A percentile compares a stretch with the other conserved stretches of the same genome.
Evolutionary conservation across 2,888 invertebrate genomes (phyloP).

Genomic region (Drosophila ustulata): DNA sequence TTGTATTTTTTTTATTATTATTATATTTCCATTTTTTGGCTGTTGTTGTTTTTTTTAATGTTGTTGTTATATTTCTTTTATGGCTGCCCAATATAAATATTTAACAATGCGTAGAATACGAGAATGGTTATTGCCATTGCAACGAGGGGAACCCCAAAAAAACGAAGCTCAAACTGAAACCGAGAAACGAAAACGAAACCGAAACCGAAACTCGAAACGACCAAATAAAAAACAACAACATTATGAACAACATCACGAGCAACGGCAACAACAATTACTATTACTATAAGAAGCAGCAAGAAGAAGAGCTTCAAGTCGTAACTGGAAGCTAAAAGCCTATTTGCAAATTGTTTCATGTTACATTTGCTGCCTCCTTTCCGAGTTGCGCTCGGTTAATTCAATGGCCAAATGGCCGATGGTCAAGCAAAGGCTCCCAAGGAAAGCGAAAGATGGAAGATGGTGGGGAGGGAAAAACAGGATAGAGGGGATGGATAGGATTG

Average conservation of each 20-base stretch:
- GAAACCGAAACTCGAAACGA: conserved; percentile 14
- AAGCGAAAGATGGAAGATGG: neutral
- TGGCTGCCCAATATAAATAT: conserved; percentile 58
- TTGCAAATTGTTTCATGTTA: conserved; percentile 72
- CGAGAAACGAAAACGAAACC: neutral
- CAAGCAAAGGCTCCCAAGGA: neutral
- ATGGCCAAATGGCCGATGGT: conserved; percentile 31
- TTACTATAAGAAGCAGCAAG: neutral
- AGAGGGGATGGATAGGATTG: neutral
- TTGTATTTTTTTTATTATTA: conserved; percentile 6
- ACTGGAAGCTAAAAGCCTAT: conserved; percentile 65
- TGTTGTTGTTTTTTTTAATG: conserved; percentile 32
- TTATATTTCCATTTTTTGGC: neutral
- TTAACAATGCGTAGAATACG: conserved; percentile 63
- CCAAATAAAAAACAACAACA: conserved; percentile 4
- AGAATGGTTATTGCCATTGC: conserved; percentile 39
- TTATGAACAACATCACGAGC: conserved; percentile 4
- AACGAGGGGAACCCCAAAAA: conserved; percentile 4
- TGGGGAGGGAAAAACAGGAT: neutral
- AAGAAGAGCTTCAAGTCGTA: conserved; percentile 12
- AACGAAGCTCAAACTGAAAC: conserved; percentile 3
- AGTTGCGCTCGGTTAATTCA: conserved; percentile 52
- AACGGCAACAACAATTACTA: conserved; percentile 4
- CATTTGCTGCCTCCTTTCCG: conserved; percentile 33
- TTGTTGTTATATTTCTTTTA: conserved; percentile 34